phyloP scores from a whole-genome alignment of 2,113 vertebrate species.

The Galeopterus variegatus region DNA sequence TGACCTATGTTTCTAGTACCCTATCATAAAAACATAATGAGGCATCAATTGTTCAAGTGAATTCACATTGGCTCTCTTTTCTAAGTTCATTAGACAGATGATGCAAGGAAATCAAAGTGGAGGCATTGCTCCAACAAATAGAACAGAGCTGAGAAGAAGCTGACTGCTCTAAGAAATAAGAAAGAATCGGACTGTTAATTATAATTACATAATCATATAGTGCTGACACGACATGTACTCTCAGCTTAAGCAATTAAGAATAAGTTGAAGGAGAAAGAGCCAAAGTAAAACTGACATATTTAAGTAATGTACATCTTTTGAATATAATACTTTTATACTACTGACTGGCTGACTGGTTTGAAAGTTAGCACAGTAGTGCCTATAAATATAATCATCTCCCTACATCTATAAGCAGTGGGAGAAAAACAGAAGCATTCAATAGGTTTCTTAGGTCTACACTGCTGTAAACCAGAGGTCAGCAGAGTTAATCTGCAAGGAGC shows the following conservation, averaged over 20 bases:
- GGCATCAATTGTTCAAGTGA: background rate
- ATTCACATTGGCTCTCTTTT: background rate
- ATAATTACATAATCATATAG: background rate
- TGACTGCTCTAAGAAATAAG: background rate
- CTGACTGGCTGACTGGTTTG: background rate
- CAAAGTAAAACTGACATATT: background rate
- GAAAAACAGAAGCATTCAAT: background rate
- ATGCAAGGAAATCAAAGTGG: background rate
- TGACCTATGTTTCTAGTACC: background rate
- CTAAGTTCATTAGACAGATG: background rate
- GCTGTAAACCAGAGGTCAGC: background rate
- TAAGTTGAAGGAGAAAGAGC: background rate
- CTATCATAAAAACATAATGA: background rate
- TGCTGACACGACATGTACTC: background rate
- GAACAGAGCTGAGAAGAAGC: background rate
- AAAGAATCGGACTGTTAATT: background rate
- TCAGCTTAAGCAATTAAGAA: background rate
- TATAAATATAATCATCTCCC: background rate
- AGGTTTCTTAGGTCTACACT: background rate
- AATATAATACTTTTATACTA: background rate
- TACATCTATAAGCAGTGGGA: background rate
- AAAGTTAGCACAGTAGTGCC: background rate
- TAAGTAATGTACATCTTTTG: background rate
- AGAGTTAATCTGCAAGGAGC: background rate
- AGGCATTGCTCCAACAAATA: background rate